Conservation (phyloP, 1,140 invertebrate species). For the Zaprionus capensis region DNA sequence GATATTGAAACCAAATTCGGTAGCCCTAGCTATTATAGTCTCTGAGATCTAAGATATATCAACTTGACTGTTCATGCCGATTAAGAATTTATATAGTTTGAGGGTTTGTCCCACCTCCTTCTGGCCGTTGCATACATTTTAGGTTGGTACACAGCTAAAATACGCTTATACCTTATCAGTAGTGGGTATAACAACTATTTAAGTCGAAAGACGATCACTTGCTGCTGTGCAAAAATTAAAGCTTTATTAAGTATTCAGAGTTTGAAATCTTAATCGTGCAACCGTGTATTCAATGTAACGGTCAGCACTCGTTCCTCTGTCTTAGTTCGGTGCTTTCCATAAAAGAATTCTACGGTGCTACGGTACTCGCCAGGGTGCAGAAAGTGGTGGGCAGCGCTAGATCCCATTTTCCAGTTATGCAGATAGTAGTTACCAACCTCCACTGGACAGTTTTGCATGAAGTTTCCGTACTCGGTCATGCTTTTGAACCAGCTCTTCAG, state of each 20-base stretch:
- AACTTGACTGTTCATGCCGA: too few species aligned
- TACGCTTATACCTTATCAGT: too few species aligned
- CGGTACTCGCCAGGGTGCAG: slow-evolving; percentile 68
- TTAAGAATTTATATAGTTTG: too few species aligned
- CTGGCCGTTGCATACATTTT: too few species aligned
- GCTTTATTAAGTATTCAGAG: not conserved
- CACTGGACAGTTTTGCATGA: slow-evolving; percentile 66
- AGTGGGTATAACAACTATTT: too few species aligned
- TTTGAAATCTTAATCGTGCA: not conserved
- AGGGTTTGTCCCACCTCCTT: too few species aligned
- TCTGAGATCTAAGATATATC: too few species aligned
- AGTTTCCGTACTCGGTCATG: slow-evolving; percentile 58
- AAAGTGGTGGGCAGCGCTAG: slow-evolving; percentile 58
- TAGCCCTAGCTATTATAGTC: too few species aligned
- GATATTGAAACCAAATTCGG: too few species aligned
- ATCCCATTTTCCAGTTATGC: slow-evolving; percentile 57
- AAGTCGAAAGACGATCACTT: not conserved
- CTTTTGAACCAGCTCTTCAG: slow-evolving; percentile 69
- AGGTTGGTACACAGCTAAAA: too few species aligned
- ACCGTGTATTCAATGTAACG: not conserved
- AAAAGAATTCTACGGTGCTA: slow-evolving; percentile 44
- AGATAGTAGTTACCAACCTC: slow-evolving; percentile 59
- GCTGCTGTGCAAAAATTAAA: not conserved
- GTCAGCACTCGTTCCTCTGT: slow-evolving; percentile 18
- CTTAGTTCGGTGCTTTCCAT: slow-evolving; percentile 62